phyloP scores from a whole-genome alignment of 2,888 invertebrate species.

The Amphipoea lucens region DNA sequence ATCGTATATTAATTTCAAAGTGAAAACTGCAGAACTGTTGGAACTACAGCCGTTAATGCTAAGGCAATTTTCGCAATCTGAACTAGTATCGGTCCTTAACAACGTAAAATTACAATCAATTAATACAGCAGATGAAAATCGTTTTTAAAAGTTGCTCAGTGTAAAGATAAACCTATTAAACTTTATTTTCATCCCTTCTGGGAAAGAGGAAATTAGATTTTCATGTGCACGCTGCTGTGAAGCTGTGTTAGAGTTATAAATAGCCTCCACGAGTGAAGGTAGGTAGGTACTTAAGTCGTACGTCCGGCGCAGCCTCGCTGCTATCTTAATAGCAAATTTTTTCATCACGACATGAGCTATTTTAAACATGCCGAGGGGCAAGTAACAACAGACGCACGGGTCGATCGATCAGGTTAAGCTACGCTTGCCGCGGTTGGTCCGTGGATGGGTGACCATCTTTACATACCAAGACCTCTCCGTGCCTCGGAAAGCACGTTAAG shows the following conservation, averaged over 20 bases:
- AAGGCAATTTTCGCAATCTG: too few species aligned
- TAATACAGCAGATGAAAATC: not conserved
- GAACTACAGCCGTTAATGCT: too few species aligned
- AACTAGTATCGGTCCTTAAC: too few species aligned
- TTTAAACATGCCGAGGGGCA: not conserved
- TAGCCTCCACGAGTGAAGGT: not conserved
- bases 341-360: not conserved
- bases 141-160: not conserved
- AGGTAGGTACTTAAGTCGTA: not conserved
- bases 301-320: not conserved
- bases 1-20: too few species aligned
- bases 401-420: too few species aligned
- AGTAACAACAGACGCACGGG: too few species aligned
- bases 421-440: too few species aligned
- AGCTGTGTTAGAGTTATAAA: conserved; percentile 6
- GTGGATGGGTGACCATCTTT: too few species aligned
- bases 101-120: not conserved
- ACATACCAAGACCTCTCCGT: too few species aligned
- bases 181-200: not conserved
- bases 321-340: not conserved
- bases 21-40: too few species aligned
- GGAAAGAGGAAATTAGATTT: not conserved
- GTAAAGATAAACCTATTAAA: not conserved
- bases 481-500: too few species aligned
- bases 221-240: not conserved